Percentiles rank a stretch among this genome's conserved stretches.
phyloP scores from a whole-genome alignment of 2,113 vertebrate species.

The Dinomys branickii region DNA sequence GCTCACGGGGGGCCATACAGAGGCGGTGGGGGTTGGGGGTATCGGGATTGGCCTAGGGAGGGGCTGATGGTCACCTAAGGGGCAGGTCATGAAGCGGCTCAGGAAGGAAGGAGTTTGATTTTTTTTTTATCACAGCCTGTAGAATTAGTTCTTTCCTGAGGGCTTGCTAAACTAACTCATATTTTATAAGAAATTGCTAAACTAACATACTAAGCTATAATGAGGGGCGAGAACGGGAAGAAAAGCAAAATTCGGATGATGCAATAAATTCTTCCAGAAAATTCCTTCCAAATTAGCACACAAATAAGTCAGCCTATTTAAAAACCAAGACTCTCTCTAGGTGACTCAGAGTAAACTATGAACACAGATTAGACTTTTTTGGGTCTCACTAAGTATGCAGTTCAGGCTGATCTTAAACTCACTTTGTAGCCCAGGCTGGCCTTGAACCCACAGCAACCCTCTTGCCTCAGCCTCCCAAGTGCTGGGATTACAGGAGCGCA shows the following conservation, averaged over 20 bases:
- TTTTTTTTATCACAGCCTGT: not conserved
- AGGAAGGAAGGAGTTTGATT: too few species aligned
- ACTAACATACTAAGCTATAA: not conserved
- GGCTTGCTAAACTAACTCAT: not conserved
- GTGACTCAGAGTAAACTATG: not conserved
- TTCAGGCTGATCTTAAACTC: not conserved
- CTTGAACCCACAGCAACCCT: not conserved
- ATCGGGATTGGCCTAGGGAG: too few species aligned
- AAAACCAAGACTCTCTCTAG: conserved; percentile 15
- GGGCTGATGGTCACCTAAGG: too few species aligned
- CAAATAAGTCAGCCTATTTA: not conserved
- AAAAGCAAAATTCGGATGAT: not conserved
- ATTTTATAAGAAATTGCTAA: not conserved
- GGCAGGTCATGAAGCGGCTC: too few species aligned
- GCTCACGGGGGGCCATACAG: too few species aligned
- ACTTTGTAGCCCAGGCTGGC: too few species aligned
- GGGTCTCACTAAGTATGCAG: not conserved
- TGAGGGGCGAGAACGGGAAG: not conserved
- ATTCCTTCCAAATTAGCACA: not conserved
- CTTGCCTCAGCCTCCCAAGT: not conserved
- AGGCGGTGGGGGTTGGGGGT: too few species aligned
- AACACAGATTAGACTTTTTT: not conserved
- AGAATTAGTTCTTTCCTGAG: not conserved
- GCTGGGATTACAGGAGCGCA: not conserved
- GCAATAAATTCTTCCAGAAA: not conserved